Evolutionary conservation across 2,797 vertebrate genomes (phyloP).

Genomic region (Cuculus canorus): DNA sequence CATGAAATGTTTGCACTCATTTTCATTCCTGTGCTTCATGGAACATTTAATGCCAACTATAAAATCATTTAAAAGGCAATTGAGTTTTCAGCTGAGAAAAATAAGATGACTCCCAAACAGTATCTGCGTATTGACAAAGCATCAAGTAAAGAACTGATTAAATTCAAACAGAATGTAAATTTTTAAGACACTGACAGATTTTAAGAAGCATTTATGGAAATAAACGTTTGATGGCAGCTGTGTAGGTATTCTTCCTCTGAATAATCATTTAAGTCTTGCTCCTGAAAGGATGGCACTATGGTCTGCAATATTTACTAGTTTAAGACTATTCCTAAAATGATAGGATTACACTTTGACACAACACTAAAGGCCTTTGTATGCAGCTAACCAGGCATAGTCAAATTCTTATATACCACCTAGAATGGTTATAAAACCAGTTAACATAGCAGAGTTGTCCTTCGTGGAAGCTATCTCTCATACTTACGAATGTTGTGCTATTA

Average conservation of each 20-base stretch:
- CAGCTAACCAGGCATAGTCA: not conserved
- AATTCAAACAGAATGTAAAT: constrained; percentile 49
- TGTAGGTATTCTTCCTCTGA: not conserved
- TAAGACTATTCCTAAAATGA: not conserved
- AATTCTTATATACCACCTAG: not conserved
- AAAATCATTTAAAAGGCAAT: constrained; percentile 69
- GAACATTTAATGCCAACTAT: constrained; percentile 60
- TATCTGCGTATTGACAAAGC: constrained; percentile 59
- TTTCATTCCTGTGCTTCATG: constrained; percentile 67
- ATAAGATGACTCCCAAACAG: constrained; percentile 54
- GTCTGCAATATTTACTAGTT: not conserved
- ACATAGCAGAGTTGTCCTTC: not conserved
- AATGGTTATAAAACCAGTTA: not conserved
- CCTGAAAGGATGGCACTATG: not conserved
- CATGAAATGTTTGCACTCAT: constrained; percentile 59
- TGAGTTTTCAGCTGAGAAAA: constrained; percentile 66
- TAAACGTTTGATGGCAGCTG: not conserved
- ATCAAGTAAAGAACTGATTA: constrained; percentile 33
- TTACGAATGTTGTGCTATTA: not conserved
- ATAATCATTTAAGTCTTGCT: not conserved
- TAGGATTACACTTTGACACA: not conserved
- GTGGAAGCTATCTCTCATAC: not conserved
- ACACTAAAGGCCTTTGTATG: not conserved
- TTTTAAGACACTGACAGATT: constrained; percentile 12
- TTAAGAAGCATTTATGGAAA: not conserved